Percentiles rank a stretch among this genome's conserved stretches.
Conservation (phyloP, 2,888 invertebrate genomes). For the Steinernema carpocapsae region DNA sequence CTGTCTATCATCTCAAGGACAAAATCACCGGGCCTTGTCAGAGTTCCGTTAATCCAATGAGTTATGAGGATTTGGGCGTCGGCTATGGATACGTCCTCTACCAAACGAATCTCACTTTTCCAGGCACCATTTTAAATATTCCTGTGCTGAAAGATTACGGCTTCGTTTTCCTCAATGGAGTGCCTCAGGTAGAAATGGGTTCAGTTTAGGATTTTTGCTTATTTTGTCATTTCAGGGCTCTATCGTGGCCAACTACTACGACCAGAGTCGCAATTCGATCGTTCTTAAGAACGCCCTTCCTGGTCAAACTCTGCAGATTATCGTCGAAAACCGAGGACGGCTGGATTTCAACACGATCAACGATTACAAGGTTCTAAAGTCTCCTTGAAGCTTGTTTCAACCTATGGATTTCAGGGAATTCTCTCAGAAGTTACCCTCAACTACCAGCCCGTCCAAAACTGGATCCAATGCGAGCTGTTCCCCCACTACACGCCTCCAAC, state of each 20-base stretch:
- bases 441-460: slow-evolving; percentile 73
- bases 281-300: slow-evolving; percentile 5
- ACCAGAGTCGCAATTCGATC: too few relatives aligned
- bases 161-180: slow-evolving; percentile 50
- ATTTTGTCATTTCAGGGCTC: too few relatives aligned
- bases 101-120: slow-evolving; percentile 38
- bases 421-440: slow-evolving; percentile 74
- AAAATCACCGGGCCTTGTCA: background rate
- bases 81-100: slow-evolving; percentile 57
- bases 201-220: too few relatives aligned
- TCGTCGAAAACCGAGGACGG: slow-evolving; percentile 82
- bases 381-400: background rate
- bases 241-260: too few relatives aligned
- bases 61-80: slow-evolving; percentile 59
- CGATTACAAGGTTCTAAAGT: background rate
- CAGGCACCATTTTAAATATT: slow-evolving; percentile 51
- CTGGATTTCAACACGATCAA: slow-evolving; percentile 68
- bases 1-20: background rate
- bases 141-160: slow-evolving; percentile 50
- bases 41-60: slow-evolving; percentile 44
- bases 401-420: slow-evolving; percentile 51
- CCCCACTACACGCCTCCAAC: too few relatives aligned
- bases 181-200: background rate
- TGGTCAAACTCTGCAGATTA: slow-evolving; percentile 59
- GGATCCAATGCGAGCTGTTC: slow-evolving; percentile 74